Percentiles rank a stretch among this genome's conserved stretches.
phyloP scores from a whole-genome alignment of 2,113 vertebrate genomes.

The Hippoglossus stenolepis region DNA sequence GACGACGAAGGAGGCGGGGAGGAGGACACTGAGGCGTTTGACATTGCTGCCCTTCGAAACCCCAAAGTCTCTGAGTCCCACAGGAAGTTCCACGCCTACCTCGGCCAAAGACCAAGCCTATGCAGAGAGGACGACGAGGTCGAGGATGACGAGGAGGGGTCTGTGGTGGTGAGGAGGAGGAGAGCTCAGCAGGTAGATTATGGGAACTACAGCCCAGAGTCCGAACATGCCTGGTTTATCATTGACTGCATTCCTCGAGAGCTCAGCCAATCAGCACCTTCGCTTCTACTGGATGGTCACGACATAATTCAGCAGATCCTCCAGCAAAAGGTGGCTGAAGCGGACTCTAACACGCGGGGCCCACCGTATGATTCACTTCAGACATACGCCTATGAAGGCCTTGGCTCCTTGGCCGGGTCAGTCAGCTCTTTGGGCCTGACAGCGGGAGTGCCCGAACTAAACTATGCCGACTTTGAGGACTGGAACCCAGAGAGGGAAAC shows the following conservation, averaged over 20 bases:
- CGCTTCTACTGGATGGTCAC: slow-evolving; percentile 80
- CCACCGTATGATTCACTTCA: slow-evolving; percentile 95
- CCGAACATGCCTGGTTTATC: slow-evolving; percentile 49
- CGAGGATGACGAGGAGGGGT: slow-evolving; percentile 9
- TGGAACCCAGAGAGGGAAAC: slow-evolving; percentile 90
- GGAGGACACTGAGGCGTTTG: slow-evolving; percentile 62
- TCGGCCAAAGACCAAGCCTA: not conserved
- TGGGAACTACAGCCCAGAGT: slow-evolving; percentile 38
- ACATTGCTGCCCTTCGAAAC: slow-evolving; percentile 85
- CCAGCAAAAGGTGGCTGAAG: slow-evolving; percentile 87
- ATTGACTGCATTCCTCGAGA: slow-evolving; percentile 39
- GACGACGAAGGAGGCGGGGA: slow-evolving; percentile 59
- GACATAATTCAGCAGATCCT: slow-evolving; percentile 91
- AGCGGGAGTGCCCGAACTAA: slow-evolving; percentile 87
- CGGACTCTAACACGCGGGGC: slow-evolving; percentile 87
- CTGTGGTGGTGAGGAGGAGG: slow-evolving; percentile 71
- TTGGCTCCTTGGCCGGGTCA: slow-evolving; percentile 88
- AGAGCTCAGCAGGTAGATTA: slow-evolving; percentile 20
- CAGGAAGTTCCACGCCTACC: slow-evolving; percentile 75
- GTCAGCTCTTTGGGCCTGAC: slow-evolving; percentile 92
- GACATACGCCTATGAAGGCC: slow-evolving; percentile 93
- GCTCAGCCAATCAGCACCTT: slow-evolving; percentile 51
- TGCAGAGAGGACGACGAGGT: slow-evolving; percentile 12
- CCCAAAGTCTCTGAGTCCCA: slow-evolving; percentile 86
- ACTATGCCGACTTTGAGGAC: slow-evolving; percentile 88